Percentiles rank a stretch among this genome's conserved stretches.
Evolutionary conservation across 1,140 invertebrate species (phyloP).

Genomic region (Drosophila ironensis): DNA sequence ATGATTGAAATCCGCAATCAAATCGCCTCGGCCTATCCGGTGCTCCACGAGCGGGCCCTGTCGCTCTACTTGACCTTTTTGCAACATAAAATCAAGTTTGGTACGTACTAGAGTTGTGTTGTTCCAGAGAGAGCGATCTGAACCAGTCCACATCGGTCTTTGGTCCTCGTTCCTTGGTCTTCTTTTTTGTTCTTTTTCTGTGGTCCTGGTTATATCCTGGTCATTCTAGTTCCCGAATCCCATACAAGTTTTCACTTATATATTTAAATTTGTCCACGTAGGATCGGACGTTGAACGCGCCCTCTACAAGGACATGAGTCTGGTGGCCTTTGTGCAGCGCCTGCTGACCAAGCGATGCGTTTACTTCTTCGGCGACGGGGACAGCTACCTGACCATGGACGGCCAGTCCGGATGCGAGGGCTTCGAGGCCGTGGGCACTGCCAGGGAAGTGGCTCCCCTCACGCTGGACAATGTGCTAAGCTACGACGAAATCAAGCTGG

Average conservation of each 20-base stretch:
- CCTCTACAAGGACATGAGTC: constrained; percentile 31
- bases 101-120: no score
- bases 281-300: no score
- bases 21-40: constrained; percentile 73
- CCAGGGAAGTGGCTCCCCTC: constrained; percentile 28
- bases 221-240: no score
- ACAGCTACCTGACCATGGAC: constrained; percentile 30
- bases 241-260: no score
- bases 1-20: constrained; percentile 28
- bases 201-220: no score
- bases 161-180: no score
- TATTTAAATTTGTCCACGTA: no score
- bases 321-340: constrained; percentile 60
- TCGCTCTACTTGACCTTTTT: constrained; percentile 56
- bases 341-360: constrained; percentile 62
- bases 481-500: constrained; percentile 82
- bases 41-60: constrained; percentile 63
- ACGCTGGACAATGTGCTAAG: constrained; percentile 52
- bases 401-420: constrained; percentile 30
- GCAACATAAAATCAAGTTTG: constrained; percentile 65
- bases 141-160: no score
- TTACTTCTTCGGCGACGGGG: constrained; percentile 19
- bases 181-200: no score
- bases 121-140: no score
- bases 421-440: constrained; percentile 52